These are phyloP conservation scores for Myopa tessellatipennis DNA, from an alignment of 2,888 invertebrate genomes.

Conservation along the genomic window DNA sequence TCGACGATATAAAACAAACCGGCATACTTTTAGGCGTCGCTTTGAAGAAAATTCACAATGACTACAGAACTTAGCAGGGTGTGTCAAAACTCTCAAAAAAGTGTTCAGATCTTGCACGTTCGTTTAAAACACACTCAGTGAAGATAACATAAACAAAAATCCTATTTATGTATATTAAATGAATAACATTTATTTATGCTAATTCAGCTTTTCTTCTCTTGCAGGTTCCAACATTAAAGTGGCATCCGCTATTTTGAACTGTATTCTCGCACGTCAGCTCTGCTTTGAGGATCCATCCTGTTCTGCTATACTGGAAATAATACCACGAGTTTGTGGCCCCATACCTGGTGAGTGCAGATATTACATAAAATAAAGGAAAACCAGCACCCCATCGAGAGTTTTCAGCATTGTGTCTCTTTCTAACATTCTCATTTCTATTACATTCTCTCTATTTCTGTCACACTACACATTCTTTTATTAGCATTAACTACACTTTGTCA, in stretches of 20 bases:
- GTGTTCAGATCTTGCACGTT: background rate
- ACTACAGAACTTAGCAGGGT: background rate
- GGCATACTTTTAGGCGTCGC: constrained; percentile 20
- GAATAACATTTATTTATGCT: background rate
- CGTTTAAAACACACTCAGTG: no score
- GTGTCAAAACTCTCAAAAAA: no score
- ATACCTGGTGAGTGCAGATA: constrained; percentile 81
- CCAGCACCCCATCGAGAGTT: no score
- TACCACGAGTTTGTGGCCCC: constrained; percentile 90
- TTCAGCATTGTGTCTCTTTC: no score
- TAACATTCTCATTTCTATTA: no score
- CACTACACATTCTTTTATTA: no score
- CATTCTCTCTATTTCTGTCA: no score
- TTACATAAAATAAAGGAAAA: background rate
- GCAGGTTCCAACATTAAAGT: constrained; percentile 84
- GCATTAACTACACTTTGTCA: background rate
- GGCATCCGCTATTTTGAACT: constrained; percentile 86
- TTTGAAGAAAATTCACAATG: background rate
- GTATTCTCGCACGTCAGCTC: constrained; percentile 86
- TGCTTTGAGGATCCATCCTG: constrained; percentile 93
- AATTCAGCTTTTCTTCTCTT: constrained; percentile 39
- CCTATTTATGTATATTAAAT: no score
- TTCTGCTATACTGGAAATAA: constrained; percentile 89
- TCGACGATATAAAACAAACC: background rate
- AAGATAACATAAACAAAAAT: no score